Evolutionary conservation across 2,113 vertebrate species (phyloP), one percentile per base, ranked within the genome.

Genomic region (Nyctibius bracteatus): DNA sequence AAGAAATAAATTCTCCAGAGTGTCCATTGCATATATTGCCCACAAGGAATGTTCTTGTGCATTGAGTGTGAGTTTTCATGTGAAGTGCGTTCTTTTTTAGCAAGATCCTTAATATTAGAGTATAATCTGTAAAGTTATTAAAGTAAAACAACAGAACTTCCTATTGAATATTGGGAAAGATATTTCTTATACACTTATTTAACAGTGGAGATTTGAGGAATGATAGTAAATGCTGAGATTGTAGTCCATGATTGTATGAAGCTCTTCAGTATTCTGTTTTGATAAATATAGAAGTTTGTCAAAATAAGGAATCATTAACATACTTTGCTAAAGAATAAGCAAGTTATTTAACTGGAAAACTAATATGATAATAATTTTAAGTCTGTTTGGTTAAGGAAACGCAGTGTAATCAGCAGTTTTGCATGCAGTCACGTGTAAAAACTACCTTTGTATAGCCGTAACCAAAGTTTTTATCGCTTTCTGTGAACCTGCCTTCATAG

Each of bases 11-110:
- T 37, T 52, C 6, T 74, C 14, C 39, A 4, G 15, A 33, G 12
- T 10, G 3, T 22, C 39, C 7, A 0, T 80, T 72, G n/a, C 13
- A 18, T 19, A 6, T 21, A 2, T 62, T 87, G 62, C 27, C 33
- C 4, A 3, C 31, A 30, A 54, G 30, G 33, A 75, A 10, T 0
- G 2, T 15, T 81, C 23, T 65, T 51, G n/a, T 68, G 28, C 22
- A 1, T 1, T 14, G 21, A 55, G 22, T 35, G 21, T 21, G 44
- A 67, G 18, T 80, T 86, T 70, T 55, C 43, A 14, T 0, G 0
- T 27, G 28, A 52, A 14, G 33, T 7, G 4, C 6, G 2, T 54
- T 63, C 1, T 35, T 83, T 49, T 66, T 62, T 23, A 47, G 12
- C 2, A 37, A 15, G 7, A 9, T 67, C 22, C 39, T 47, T 39